Base-by-base conservation (phyloP, 2,888 invertebrate species). In the Drosophila niveifrons region DNA sequence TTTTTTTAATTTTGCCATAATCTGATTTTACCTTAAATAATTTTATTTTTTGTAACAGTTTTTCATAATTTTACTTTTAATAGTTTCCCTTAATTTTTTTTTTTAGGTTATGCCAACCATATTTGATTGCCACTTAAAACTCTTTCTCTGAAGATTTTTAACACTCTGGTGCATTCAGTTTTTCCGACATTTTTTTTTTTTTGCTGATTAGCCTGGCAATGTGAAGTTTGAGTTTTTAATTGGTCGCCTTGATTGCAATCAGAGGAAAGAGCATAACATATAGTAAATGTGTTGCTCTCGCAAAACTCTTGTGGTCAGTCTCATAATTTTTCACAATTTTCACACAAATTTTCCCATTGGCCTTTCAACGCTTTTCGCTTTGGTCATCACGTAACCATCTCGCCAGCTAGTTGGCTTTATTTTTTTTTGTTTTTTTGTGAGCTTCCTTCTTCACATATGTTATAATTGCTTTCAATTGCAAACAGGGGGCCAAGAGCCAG, bases 381-480 rank as follows among this genome's bases (percentile, higher is more conserved):
- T 31, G 46, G 53, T 48, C 66, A 67, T 56, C 75, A 76, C 75
- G 75, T 76, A 76, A 76, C 76, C 61, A 72, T 50, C 62, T 55
- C 44, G 55, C 36, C 28, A 17, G 47, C 48, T 63, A 46, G 17
- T 9, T 50, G 44, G 31, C 48, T 48, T 50, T 47, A 29, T 59
- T 43, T 43, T 23, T 23, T 23, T 23, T 23, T 23, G 2, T 18
- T 18, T 18, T 23, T 23, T 23, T 23, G 3, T 50, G 66, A 61
- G 75, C 72, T 75, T 76, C 75, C 75, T 76, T 72, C 75, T 76
- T 72, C 75, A 62, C 72, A 76, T 67, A 68, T 77, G 73, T 82
- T 84, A 82, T 84, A 82, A 82, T 82, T 82, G 85, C 82, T 82
- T 82, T 78, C 77, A 84, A 82, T 82, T 82, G 79, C 78, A 77